Evolutionary conservation across 1,140 invertebrate species (phyloP).

Genomic region (Gryllus bimaculatus): DNA sequence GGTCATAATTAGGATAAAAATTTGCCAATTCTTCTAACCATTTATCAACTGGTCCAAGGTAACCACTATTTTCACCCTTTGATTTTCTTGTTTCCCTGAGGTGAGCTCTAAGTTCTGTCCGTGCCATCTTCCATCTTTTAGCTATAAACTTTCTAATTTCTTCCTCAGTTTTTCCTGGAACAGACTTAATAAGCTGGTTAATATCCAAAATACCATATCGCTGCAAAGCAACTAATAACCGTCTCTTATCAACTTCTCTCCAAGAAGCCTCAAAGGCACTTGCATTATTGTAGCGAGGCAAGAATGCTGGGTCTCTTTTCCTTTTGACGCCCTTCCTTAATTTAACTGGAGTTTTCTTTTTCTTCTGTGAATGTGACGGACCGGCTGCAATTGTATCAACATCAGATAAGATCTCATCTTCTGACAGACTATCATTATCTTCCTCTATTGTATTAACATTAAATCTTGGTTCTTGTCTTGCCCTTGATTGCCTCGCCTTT

Average conservation of each 20-base stretch:
- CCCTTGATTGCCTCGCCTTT: too few relatives aligned
- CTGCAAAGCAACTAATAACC: not conserved
- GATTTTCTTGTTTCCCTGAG: not conserved
- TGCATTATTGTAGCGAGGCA: too few relatives aligned
- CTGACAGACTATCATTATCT: too few relatives aligned
- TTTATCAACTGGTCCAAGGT: not conserved
- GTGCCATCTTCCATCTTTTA: not conserved
- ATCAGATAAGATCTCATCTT: too few relatives aligned
- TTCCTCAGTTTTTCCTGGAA: not conserved
- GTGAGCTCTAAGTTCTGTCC: not conserved
- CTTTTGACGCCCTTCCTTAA: too few relatives aligned
- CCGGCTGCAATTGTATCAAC: too few relatives aligned
- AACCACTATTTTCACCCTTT: not conserved
- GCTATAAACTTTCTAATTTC: not conserved
- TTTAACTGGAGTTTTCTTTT: too few relatives aligned
- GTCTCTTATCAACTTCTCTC: not conserved
- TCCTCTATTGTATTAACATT: too few relatives aligned
- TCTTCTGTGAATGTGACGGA: too few relatives aligned
- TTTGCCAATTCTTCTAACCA: not conserved
- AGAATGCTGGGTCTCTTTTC: too few relatives aligned
- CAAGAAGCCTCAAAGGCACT: not conserved
- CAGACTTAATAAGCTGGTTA: not conserved
- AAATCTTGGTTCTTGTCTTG: too few relatives aligned
- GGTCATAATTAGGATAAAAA: not conserved
- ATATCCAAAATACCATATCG: not conserved